Evolutionary conservation across 2,888 invertebrate genomes (phyloP).

Genomic region (Cheilosia scutellata): DNA sequence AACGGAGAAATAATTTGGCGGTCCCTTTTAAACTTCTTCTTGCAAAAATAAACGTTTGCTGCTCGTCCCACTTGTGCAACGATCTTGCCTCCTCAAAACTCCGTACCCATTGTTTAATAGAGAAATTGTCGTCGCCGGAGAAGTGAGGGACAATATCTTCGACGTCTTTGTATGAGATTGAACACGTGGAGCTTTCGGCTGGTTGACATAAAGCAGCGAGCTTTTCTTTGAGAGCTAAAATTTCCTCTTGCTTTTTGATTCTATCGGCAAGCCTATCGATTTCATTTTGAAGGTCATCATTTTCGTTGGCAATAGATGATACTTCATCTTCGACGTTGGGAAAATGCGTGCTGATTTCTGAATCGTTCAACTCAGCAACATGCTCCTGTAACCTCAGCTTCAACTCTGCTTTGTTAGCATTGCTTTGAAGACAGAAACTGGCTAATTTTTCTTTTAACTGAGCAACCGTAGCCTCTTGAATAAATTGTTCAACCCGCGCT

Average conservation of each 20-base stretch:
- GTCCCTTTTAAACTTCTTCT: slow-evolving; percentile 37
- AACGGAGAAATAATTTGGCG: slow-evolving; percentile 44
- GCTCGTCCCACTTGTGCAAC: slow-evolving; percentile 40
- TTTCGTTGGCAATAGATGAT: background rate
- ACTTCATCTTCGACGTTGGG: slow-evolving; percentile 2
- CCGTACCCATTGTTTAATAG: slow-evolving; percentile 35
- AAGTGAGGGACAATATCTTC: slow-evolving; percentile 54
- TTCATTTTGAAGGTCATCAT: slow-evolving; percentile 18
- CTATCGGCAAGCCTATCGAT: slow-evolving; percentile 17
- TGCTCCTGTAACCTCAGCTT: slow-evolving; percentile 38
- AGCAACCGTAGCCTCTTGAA: slow-evolving; percentile 28
- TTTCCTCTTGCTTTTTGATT: slow-evolving; percentile 43
- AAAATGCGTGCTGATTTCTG: slow-evolving; percentile 29
- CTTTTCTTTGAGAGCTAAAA: slow-evolving; percentile 28
- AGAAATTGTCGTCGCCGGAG: slow-evolving; percentile 47
- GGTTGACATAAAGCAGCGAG: slow-evolving; percentile 15
- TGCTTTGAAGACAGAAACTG: background rate
- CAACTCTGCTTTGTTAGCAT: slow-evolving; percentile 29
- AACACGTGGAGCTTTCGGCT: slow-evolving; percentile 5
- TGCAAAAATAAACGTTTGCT: slow-evolving; percentile 39
- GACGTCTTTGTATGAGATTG: slow-evolving; percentile 39
- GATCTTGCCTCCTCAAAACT: slow-evolving; percentile 47
- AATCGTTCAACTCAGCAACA: slow-evolving; percentile 10
- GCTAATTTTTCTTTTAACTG: slow-evolving; percentile 32
- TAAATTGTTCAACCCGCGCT: slow-evolving; percentile 18